phyloP scores from a whole-genome alignment of 2,888 invertebrate species.

The Baronia brevicornis region DNA sequence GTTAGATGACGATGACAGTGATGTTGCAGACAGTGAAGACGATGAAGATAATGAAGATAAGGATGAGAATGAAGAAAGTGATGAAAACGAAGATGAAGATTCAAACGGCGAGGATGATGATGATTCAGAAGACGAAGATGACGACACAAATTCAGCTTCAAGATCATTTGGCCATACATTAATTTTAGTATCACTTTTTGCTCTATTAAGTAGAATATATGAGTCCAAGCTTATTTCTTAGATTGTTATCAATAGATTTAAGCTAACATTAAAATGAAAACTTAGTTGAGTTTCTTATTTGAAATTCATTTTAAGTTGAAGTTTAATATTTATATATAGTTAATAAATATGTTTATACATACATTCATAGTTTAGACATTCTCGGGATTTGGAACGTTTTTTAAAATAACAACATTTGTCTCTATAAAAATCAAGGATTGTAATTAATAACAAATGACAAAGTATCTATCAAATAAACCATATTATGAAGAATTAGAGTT shows the following conservation, averaged over 20 bases:
- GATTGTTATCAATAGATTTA: constrained; percentile 26
- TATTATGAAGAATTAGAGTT: no score
- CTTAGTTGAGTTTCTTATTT: constrained; percentile 17
- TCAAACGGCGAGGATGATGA: constrained; percentile 16
- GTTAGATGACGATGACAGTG: constrained; percentile 27
- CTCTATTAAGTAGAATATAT: constrained; percentile 41
- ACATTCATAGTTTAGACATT: neutral
- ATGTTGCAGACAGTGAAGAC: constrained; percentile 7
- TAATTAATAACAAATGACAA: no score
- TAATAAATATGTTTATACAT: constrained; percentile 3
- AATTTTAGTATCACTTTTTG: constrained; percentile 38
- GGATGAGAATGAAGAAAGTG: constrained; percentile 15
- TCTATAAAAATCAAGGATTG: no score
- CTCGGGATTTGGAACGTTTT: no score
- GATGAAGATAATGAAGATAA: constrained; percentile 14
- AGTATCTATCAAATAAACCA: no score
- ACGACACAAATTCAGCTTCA: constrained; percentile 37
- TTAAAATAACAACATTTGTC: no score
- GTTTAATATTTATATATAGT: neutral
- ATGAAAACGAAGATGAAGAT: constrained; percentile 10
- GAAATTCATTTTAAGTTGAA: constrained; percentile 17
- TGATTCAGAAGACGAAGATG: constrained; percentile 20
- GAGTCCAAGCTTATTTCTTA: constrained; percentile 35
- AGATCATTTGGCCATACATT: constrained; percentile 47
- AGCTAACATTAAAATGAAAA: constrained; percentile 7